These are phyloP conservation scores for Micronycteris hirsuta DNA, from an alignment of 2,113 vertebrate species.

Conservation along the genomic window DNA sequence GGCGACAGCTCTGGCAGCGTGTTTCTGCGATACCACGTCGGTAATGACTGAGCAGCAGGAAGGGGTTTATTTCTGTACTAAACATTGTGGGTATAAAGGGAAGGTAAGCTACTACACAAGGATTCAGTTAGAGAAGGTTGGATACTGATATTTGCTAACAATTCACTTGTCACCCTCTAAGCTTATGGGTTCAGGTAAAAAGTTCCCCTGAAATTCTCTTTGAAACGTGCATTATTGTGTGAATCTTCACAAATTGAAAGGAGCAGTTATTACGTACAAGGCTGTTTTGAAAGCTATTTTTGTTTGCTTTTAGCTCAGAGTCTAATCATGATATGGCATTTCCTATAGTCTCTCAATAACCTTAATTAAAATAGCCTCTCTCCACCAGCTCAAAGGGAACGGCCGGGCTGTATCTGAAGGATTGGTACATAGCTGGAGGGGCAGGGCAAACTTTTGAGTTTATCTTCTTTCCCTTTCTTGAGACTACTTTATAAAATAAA, in stretches of 20 bases:
- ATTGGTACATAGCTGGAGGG: not conserved
- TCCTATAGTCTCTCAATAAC: conserved; percentile 22
- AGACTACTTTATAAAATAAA: conserved; percentile 43
- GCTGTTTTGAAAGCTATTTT: conserved; percentile 1
- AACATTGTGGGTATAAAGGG: not conserved
- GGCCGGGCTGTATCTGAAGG: not conserved
- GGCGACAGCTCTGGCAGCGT: not conserved
- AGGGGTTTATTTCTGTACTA: not conserved
- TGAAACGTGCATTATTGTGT: not conserved
- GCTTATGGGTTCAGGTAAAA: conserved; percentile 42
- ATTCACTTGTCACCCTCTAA: not conserved
- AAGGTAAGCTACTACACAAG: not conserved
- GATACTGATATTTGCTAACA: conserved; percentile 1
- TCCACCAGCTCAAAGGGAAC: conserved; percentile 30
- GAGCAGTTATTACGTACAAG: not conserved
- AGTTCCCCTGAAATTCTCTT: conserved; percentile 19
- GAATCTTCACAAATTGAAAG: not conserved
- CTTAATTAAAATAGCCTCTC: conserved; percentile 66
- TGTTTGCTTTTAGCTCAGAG: conserved; percentile 65
- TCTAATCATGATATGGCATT: conserved; percentile 30
- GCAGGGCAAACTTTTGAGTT: not conserved
- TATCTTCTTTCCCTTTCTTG: not conserved
- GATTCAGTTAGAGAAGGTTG: not conserved
- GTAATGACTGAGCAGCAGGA: not conserved
- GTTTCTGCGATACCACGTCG: not conserved